Evolutionary conservation across 1,140 invertebrate species (phyloP).

Genomic region (Hyphantria cunea): DNA sequence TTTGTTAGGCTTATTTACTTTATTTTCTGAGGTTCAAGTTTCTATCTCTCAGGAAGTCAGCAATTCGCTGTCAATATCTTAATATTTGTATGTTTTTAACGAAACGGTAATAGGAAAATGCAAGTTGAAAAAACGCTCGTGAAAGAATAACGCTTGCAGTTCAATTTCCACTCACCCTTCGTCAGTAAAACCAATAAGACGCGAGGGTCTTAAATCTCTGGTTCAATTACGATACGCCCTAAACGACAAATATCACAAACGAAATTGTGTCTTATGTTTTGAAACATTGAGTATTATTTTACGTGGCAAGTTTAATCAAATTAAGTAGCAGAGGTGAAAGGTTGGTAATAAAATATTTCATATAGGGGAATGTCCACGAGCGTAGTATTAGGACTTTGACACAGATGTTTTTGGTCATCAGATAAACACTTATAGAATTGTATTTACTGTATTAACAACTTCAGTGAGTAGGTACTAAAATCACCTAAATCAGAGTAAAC

Average conservation of each 20-base stretch:
- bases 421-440: neutral
- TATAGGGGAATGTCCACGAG: constrained; percentile 38
- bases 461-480: no score
- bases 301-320: constrained; percentile 17
- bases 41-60: neutral
- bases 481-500: no score
- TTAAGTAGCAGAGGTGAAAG: constrained; percentile 32
- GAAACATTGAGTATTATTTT: constrained; percentile 3
- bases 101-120: neutral
- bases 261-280: constrained; percentile 27
- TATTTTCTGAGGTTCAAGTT: no score
- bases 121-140: constrained; percentile 38
- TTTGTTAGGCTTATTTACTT: no score
- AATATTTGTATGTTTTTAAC: neutral
- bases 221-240: constrained; percentile 51
- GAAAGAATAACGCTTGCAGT: constrained; percentile 57
- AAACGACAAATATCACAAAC: constrained; percentile 29
- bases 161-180: constrained; percentile 62
- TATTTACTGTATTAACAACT: no score
- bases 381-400: constrained; percentile 16
- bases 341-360: constrained; percentile 45
- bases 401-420: constrained; percentile 31
- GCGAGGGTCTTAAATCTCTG: constrained; percentile 59
- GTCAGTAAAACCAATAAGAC: constrained; percentile 75
- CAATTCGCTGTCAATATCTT: neutral